A percentile compares a stretch with the other conserved stretches of the same genome.
These are phyloP conservation scores for Papilio polyxenes DNA, from an alignment of 1,140 invertebrate species.

Conservation along the genomic window DNA sequence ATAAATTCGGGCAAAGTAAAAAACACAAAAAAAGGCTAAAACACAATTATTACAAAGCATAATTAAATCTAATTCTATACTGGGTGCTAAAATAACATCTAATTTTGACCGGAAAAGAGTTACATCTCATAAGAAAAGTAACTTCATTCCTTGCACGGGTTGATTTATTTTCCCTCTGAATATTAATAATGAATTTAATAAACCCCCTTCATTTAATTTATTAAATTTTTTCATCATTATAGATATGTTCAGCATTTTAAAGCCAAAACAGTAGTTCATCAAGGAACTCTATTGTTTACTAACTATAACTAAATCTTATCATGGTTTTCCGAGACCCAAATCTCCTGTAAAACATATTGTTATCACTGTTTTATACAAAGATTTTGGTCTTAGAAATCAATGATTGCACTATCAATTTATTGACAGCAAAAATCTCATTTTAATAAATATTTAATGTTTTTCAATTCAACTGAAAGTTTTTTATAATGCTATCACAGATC, in stretches of 20 bases:
- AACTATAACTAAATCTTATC: not conserved
- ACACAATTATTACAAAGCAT: not conserved
- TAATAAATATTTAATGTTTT: conserved; percentile 4
- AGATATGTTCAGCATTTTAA: not conserved
- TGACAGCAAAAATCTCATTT: conserved; percentile 18
- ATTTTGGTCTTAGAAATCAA: too few species aligned
- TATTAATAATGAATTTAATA: not conserved
- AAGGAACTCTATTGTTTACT: not conserved
- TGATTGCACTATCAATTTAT: conserved; percentile 11
- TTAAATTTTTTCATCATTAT: not conserved
- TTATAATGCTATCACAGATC: conserved; percentile 33
- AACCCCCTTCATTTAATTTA: not conserved
- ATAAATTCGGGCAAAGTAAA: not conserved
- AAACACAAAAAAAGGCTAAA: not conserved
- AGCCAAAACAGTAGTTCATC: not conserved
- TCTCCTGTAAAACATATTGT: too few species aligned
- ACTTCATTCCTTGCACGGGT: too few species aligned
- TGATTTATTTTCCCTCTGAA: too few species aligned
- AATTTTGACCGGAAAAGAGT: not conserved
- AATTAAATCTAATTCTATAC: not conserved
- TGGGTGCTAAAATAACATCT: not conserved
- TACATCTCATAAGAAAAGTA: not conserved
- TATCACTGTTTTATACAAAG: too few species aligned
- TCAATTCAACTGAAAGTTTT: not conserved
- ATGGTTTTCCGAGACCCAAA: too few species aligned